Evolutionary conservation across 2,797 vertebrate genomes (phyloP).

Genomic region (Sebastes oblongus): DNA sequence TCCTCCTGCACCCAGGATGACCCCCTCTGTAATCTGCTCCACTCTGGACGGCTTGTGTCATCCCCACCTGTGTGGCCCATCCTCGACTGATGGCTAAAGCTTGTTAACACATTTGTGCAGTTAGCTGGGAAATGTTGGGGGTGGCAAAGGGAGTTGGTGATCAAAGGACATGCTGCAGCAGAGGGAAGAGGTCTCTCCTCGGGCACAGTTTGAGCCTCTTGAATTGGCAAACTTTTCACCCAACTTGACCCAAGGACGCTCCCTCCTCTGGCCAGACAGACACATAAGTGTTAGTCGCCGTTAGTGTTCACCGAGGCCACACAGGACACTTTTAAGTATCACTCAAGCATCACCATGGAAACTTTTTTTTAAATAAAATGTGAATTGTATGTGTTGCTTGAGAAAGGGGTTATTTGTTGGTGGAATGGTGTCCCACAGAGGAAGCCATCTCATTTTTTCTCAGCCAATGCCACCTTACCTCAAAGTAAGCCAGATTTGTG

Average conservation of each 20-base stretch:
- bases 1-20: constrained; percentile 37
- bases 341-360: constrained; percentile 31
- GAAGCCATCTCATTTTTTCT: constrained; percentile 61
- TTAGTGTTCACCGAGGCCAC: constrained; percentile 31
- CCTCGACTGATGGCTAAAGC: constrained; percentile 63
- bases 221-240: constrained; percentile 51
- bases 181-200: constrained; percentile 19
- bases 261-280: constrained; percentile 23
- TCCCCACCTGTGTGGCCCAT: constrained; percentile 32
- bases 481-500: constrained; percentile 65
- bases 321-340: constrained; percentile 25
- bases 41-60: constrained; percentile 26
- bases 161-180: constrained; percentile 30
- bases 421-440: constrained; percentile 38
- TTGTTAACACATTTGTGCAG: constrained; percentile 77
- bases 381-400: constrained; percentile 55
- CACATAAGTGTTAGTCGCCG: constrained; percentile 9
- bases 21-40: constrained; percentile 38
- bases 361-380: constrained; percentile 47
- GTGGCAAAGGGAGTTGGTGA: constrained; percentile 28
- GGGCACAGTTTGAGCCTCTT: constrained; percentile 2
- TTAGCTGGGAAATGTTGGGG: constrained; percentile 52
- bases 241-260: constrained; percentile 31
- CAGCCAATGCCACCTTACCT: constrained; percentile 45
- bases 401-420: constrained; percentile 53